These are phyloP conservation scores for Rhadina sibilatrix DNA, from an alignment of 2,113 vertebrate species.

Conservation along the genomic window DNA sequence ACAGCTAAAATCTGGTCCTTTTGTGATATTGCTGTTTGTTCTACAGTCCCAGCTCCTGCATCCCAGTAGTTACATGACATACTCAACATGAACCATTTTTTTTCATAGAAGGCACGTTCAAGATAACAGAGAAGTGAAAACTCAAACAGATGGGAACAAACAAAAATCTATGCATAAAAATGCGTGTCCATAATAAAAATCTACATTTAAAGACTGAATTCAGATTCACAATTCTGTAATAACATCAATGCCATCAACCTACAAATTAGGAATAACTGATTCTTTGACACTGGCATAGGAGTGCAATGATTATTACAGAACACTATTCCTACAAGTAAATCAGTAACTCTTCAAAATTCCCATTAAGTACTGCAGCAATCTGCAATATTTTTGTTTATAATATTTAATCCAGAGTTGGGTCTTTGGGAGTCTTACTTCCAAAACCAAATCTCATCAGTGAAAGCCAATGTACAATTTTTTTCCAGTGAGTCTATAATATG, in stretches of 20 bases:
- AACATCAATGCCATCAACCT: not conserved
- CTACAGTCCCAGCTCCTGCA: not conserved
- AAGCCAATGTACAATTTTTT: not conserved
- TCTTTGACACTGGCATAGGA: not conserved
- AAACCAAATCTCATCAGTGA: not conserved
- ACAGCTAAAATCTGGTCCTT: not conserved
- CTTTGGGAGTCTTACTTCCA: not conserved
- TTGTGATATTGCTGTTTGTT: not conserved
- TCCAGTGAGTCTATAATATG: not conserved
- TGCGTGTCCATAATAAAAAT: not conserved
- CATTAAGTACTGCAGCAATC: not conserved
- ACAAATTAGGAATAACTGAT: not conserved
- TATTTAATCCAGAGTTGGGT: not conserved
- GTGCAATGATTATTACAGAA: not conserved
- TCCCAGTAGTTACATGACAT: not conserved
- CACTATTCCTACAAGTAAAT: not conserved
- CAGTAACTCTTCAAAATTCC: not conserved
- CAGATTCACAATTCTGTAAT: not conserved
- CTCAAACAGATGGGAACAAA: not conserved
- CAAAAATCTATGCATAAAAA: not conserved
- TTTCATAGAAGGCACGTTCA: not conserved
- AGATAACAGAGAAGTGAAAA: not conserved
- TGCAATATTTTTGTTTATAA: not conserved
- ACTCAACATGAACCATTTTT: not conserved
- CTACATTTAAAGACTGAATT: not conserved